Conservation (phyloP, 1,140 invertebrate genomes). For the Lasioglossum baleicum region DNA sequence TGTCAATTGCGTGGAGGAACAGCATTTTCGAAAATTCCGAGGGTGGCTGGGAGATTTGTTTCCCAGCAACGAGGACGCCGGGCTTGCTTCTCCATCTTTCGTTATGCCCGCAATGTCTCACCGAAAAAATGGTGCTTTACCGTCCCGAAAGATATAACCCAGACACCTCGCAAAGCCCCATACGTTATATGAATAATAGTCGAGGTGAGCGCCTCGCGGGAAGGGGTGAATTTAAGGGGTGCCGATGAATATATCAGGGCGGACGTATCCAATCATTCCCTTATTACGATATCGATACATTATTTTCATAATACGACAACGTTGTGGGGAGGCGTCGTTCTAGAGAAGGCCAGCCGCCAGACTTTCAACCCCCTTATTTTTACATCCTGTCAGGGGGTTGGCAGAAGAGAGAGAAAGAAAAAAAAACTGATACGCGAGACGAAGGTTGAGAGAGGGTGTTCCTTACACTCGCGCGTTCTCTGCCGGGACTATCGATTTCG, state of each 20-base stretch:
- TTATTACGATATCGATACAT: slow-evolving; percentile 79
- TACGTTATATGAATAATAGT: slow-evolving; percentile 62
- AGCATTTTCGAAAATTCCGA: neutral
- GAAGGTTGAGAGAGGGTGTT: slow-evolving; percentile 45
- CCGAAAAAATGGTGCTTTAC: slow-evolving; percentile 33
- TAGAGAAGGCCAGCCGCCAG: neutral
- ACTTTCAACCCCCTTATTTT: slow-evolving; percentile 10
- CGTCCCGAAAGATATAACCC: slow-evolving; percentile 66
- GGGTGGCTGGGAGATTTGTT: neutral
- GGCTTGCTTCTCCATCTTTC: slow-evolving; percentile 53
- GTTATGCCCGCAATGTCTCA: slow-evolving; percentile 64
- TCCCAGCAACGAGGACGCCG: neutral
- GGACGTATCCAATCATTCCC: slow-evolving; percentile 76
- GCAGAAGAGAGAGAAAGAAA: neutral
- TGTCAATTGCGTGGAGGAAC: too few relatives aligned
- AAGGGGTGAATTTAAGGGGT: slow-evolving; percentile 45
- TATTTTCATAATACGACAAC: slow-evolving; percentile 67
- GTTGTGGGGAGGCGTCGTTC: slow-evolving; percentile 10
- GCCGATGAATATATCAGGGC: slow-evolving; percentile 67
- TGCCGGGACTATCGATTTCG: slow-evolving; percentile 68
- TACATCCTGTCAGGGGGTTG: neutral
- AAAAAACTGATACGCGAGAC: slow-evolving; percentile 52
- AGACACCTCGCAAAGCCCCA: slow-evolving; percentile 70
- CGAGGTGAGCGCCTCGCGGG: slow-evolving; percentile 9
- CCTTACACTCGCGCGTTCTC: slow-evolving; percentile 57